Base-by-base conservation (phyloP, 2,113 vertebrate species). In the Oreochromis aureus region DNA sequence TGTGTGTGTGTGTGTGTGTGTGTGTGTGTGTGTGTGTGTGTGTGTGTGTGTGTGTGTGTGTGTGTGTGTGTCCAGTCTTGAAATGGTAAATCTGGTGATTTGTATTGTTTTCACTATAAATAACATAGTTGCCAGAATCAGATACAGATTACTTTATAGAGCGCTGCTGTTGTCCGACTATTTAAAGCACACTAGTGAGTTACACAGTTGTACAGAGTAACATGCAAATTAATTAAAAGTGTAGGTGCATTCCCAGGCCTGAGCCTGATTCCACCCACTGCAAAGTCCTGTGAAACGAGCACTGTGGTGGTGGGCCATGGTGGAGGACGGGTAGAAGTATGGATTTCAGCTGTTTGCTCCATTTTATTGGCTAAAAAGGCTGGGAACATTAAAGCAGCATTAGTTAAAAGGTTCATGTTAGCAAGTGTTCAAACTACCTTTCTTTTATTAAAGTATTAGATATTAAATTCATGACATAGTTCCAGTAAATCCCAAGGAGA, bases 361-460 rank as follows among this genome's bases (percentile, higher is more conserved):
- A 24, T 22, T 16, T 24, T 6, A 16, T 16, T 15, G 39, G n/a
- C 66, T 44, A 41, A 0, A 69, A 13, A 41, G 36, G 11, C 13
- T 71, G 39, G n/a, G 39, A 71, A 44, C n/a, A 44, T 41, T 15
- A 44, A 41, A 71, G 13, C 66, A 71, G n/a, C 39, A 71, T 71
- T 10, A 71, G 2, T 16, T 71, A 44, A 71, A 44, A 24, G 39
- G 12, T 41, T 24, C 11, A 44, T 71, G 66, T 44, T 24, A 41
- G 5, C 0, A 9, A 54, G 39, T 71, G 39, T 41, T 71, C 39
- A 71, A 71, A 44, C 5, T 44, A 44, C 12, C n/a, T 44, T 22
- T 44, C 2, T 16, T 44, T 44, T 46, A 27, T 11, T 73, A 27
- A 27, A 46, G 5, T 27, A 27, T 73, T 46, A 46, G 41, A 73